Base-by-base conservation (phyloP, 1,140 invertebrate species). In the Halictus rubicundus region DNA sequence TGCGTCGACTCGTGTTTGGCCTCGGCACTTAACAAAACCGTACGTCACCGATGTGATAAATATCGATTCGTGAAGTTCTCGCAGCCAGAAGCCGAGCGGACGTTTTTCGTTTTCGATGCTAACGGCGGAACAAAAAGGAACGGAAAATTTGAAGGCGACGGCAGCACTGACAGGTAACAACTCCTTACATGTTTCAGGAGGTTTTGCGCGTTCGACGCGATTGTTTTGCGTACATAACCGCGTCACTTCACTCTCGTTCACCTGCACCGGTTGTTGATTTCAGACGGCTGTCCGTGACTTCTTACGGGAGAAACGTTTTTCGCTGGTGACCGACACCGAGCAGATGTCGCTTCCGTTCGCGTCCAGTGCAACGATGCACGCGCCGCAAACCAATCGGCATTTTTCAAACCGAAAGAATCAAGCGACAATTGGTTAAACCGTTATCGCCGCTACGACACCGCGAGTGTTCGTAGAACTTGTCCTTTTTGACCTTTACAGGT, bases 141-240 rank as follows among this genome's bases (percentile, higher is more conserved):
- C 74, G 74, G 59, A 78, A 81, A 77, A 81, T 70, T 61, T 57
- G 69, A 81, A 68, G n/a, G 60, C 46, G 63, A 65, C 37, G 39
- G 19, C 76, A 25, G 27, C 76, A 72, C 60, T 64, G 37, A n/a
- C 10, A 32, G 42, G 12, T 39, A 42, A 25, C 39, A 46, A 16
- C 19, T 64, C 27, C 60, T 81, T 81, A 81, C 80, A 81, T 81
- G 68, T 81, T 81, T 81, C 14, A 81, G n/a, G 27, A 78, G 8
- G 61, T 81, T 81, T 71, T 71, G 5, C 80, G 61, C 80, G 75
- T 72, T 16, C 57, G 74, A 72, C 75, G 75, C 74, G 75, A 78
- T 71, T 71, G 75, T 81, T 78, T 78, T 78, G 52, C 80, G 74
- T 78, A 71, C 80, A 81, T 81, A 81, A 78, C 68, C 80, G 75